phyloP scores from a whole-genome alignment of 2,113 vertebrate genomes.

The Emydura subglobosa region DNA sequence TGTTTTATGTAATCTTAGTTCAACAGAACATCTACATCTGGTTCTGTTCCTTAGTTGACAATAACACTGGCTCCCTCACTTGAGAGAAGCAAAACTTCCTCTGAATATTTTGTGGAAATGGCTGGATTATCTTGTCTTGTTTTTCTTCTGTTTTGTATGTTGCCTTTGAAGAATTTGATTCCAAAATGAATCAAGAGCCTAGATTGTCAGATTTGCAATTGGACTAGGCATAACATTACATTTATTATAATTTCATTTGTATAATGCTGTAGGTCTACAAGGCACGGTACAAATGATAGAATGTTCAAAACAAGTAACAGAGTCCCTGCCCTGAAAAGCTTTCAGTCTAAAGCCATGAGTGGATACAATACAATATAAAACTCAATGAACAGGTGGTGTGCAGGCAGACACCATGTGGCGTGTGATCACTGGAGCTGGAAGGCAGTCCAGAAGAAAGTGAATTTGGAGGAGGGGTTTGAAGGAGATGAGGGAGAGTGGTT shows the following conservation, averaged over 20 bases:
- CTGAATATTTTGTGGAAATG: not conserved
- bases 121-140: not conserved
- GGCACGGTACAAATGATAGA: not conserved
- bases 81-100: not conserved
- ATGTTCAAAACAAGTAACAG: not conserved
- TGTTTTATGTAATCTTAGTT: not conserved
- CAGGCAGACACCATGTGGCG: fast-evolving
- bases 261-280: not conserved
- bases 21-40: not conserved
- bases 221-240: fast-evolving
- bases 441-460: not conserved
- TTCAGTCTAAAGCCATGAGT: not conserved
- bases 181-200: not conserved
- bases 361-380: not conserved
- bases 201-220: not conserved
- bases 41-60: not conserved
- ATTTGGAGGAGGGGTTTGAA: not conserved
- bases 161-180: not conserved
- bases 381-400: not conserved
- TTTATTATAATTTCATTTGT: not conserved
- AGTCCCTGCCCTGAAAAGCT: not conserved
- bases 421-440: not conserved
- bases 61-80: not conserved
- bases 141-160: not conserved
- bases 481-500: not conserved